Conservation (phyloP, 2,888 invertebrate species). For the Megastigmus dorsalis region DNA sequence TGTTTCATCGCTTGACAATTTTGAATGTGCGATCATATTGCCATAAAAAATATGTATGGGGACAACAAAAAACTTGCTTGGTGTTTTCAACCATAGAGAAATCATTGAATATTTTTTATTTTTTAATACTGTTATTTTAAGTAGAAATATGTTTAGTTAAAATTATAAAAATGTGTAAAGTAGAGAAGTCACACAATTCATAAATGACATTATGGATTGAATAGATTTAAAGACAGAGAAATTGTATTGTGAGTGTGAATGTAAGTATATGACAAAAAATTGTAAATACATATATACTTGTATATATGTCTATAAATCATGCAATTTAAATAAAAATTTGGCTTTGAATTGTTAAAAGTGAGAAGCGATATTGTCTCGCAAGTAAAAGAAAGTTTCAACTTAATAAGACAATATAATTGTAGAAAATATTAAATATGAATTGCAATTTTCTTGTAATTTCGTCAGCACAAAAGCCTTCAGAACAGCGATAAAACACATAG, state of each 20-base stretch:
- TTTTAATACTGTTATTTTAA: slow-evolving; percentile 62
- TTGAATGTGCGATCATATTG: slow-evolving; percentile 14
- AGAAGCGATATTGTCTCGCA: slow-evolving; percentile 10
- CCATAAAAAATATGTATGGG: slow-evolving; percentile 13
- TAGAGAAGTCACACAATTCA: slow-evolving; percentile 11
- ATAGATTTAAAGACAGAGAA: slow-evolving; percentile 9
- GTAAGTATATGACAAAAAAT: slow-evolving; percentile 10
- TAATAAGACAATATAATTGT: slow-evolving; percentile 34
- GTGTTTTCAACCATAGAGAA: slow-evolving; percentile 50
- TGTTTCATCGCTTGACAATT: slow-evolving; percentile 3
- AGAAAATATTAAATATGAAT: slow-evolving; percentile 15
- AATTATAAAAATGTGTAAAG: slow-evolving; percentile 22
- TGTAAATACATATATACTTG: slow-evolving; percentile 48
- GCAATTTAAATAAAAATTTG: slow-evolving; percentile 22
- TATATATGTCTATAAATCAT: slow-evolving; percentile 45
- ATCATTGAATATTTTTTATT: slow-evolving; percentile 62
- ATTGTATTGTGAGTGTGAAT: slow-evolving; percentile 20
- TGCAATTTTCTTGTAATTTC: slow-evolving; percentile 30
- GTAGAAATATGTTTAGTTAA: slow-evolving; percentile 16
- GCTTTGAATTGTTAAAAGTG: slow-evolving; percentile 41
- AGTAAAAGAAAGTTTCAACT: slow-evolving; percentile 1
- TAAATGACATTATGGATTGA: slow-evolving; percentile 19
- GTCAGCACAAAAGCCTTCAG: slow-evolving; percentile 28
- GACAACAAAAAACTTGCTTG: slow-evolving; percentile 11
- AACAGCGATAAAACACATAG: slow-evolving; percentile 2